A percentile compares a stretch with the other conserved stretches of the same genome.
phyloP scores from a whole-genome alignment of 2,113 vertebrate genomes.

The Glaucomys volans region DNA sequence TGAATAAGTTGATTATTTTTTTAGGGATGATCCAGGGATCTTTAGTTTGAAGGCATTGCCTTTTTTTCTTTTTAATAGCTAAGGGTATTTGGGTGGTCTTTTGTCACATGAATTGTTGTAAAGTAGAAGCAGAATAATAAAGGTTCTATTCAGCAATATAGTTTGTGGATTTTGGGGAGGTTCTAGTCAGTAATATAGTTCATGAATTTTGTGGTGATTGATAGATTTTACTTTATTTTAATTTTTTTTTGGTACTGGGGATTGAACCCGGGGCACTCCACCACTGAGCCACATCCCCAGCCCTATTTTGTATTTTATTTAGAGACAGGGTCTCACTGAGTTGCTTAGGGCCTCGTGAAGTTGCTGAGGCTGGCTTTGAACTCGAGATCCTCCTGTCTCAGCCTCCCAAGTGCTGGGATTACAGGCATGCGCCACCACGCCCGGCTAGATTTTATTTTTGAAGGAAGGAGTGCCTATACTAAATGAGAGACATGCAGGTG shows the following conservation, averaged over 20 bases:
- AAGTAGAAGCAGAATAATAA: conserved; percentile 20
- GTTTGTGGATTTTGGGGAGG: not conserved
- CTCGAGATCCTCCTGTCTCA: no score
- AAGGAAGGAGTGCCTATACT: conserved; percentile 53
- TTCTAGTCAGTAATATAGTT: not conserved
- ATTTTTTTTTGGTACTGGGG: no score
- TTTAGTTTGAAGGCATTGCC: conserved; percentile 56
- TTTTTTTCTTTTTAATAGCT: not conserved
- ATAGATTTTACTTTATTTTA: no score
- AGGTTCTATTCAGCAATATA: not conserved
- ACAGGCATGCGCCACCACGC: no score
- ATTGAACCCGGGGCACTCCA: no score
- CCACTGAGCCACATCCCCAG: no score
- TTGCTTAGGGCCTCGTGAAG: no score
- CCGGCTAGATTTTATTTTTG: conserved; percentile 62
- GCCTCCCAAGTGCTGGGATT: no score
- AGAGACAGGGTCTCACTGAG: no score
- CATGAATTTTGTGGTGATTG: not conserved
- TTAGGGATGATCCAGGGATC: conserved; percentile 68
- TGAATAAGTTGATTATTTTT: conserved; percentile 62
- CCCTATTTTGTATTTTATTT: no score
- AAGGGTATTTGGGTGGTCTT: not conserved
- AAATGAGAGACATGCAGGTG: conserved; percentile 17
- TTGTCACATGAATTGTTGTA: not conserved
- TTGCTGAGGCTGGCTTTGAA: no score